A percentile compares a stretch with the other conserved stretches of the same genome.
These are phyloP conservation scores for Dermatemys mawii DNA, from an alignment of 2,113 vertebrate species.

Conservation along the genomic window DNA sequence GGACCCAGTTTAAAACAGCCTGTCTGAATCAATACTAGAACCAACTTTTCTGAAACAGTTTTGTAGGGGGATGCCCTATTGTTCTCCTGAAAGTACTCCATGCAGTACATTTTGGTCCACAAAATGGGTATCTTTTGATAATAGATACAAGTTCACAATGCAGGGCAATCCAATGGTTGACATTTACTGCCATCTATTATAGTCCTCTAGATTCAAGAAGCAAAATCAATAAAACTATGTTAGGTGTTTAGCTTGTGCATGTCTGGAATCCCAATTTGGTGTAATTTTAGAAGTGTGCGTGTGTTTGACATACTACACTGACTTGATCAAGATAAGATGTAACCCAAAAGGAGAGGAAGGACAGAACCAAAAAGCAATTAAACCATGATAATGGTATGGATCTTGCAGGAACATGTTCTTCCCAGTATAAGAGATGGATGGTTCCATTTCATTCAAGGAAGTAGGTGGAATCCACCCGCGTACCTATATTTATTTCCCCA, in stretches of 20 bases:
- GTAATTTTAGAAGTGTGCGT: background rate
- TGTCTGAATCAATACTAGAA: background rate
- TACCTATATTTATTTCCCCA: background rate
- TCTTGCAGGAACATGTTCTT: background rate
- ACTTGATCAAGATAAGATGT: background rate
- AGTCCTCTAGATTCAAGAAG: background rate
- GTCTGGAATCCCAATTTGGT: background rate
- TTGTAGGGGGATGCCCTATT: background rate
- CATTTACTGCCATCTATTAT: background rate
- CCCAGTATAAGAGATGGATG: background rate
- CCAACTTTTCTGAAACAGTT: background rate
- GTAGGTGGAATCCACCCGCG: background rate
- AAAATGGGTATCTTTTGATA: background rate
- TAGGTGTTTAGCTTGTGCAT: background rate
- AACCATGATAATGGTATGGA: background rate
- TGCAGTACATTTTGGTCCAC: background rate
- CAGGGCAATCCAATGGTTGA: background rate
- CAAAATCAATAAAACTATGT: background rate
- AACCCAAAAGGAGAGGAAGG: background rate
- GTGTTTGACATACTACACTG: background rate
- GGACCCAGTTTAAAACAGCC: background rate
- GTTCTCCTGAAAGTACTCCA: background rate
- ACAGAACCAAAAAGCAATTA: background rate
- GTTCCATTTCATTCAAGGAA: background rate
- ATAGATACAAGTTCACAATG: conserved; percentile 4